Conservation (phyloP, 1,140 invertebrate genomes). For the Camponotus floridanus region DNA sequence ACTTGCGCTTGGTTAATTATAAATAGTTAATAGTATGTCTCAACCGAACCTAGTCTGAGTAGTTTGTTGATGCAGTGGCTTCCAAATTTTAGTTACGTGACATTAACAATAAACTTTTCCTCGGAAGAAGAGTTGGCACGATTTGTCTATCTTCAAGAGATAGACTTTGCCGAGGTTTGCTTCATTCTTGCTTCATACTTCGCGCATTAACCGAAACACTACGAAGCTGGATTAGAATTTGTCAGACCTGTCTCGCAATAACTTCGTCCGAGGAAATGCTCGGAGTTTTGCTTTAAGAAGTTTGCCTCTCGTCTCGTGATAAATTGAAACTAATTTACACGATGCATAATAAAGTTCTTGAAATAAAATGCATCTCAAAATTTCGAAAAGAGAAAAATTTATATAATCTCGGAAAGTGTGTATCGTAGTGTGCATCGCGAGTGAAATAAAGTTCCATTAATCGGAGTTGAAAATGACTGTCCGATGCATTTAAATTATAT, state of each 20-base stretch:
- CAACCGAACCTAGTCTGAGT: not conserved
- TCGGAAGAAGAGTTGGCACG: conserved; percentile 6
- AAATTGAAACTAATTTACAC: conserved; percentile 62
- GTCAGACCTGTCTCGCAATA: conserved; percentile 55
- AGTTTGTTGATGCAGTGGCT: conserved; percentile 2
- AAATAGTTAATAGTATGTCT: conserved; percentile 1
- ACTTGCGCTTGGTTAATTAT: not conserved
- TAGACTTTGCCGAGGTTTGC: conserved; percentile 48
- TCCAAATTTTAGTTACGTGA: conserved; percentile 50
- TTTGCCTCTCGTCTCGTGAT: conserved; percentile 44
- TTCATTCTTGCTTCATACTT: conserved; percentile 49
- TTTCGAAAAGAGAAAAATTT: conserved; percentile 36
- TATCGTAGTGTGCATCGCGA: not conserved
- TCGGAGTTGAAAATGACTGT: conserved; percentile 6
- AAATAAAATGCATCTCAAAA: conserved; percentile 39
- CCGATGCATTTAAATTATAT: conserved; percentile 10
- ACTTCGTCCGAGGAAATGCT: conserved; percentile 44
- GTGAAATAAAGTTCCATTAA: not conserved
- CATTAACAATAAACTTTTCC: conserved; percentile 54
- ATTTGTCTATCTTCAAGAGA: conserved; percentile 53
- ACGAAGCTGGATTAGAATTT: conserved; percentile 55
- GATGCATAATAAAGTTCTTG: conserved; percentile 53
- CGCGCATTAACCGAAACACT: conserved; percentile 56
- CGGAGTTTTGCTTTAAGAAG: conserved; percentile 56
- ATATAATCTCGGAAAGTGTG: conserved; percentile 29